phyloP scores from a whole-genome alignment of 2,888 invertebrate genomes.

The Aplocera efformata region DNA sequence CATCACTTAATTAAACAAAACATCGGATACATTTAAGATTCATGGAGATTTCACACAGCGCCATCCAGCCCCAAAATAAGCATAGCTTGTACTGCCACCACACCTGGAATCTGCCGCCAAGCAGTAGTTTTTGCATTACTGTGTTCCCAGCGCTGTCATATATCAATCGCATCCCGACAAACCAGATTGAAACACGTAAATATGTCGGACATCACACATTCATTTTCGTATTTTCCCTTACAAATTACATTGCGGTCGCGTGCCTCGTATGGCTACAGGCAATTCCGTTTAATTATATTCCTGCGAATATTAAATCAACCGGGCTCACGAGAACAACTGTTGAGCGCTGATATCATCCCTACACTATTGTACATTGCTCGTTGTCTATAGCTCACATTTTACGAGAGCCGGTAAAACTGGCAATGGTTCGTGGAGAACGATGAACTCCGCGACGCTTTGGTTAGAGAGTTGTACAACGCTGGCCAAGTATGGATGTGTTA shows the following conservation, averaged over 20 bases:
- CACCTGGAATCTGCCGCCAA: too few relatives aligned
- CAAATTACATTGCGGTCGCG: conserved; percentile 16
- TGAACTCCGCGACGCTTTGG: neutral
- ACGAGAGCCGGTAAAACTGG: conserved; percentile 1
- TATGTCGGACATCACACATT: neutral
- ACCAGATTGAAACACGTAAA: neutral
- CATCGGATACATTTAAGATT: too few relatives aligned
- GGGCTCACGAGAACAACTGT: conserved; percentile 17
- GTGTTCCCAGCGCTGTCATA: too few relatives aligned
- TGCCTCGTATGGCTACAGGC: conserved; percentile 9
- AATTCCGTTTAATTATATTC: conserved; percentile 27
- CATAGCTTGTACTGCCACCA: too few relatives aligned
- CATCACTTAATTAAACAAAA: too few relatives aligned
- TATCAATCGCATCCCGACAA: too few relatives aligned
- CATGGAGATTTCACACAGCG: too few relatives aligned
- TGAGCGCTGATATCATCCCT: conserved; percentile 7
- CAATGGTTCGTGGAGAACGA: neutral
- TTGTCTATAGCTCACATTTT: conserved; percentile 1
- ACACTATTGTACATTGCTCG: conserved; percentile 9
- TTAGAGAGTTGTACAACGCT: conserved; percentile 9
- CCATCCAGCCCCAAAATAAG: too few relatives aligned
- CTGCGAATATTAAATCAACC: conserved; percentile 24
- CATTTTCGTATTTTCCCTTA: conserved; percentile 1
- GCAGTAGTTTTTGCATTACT: too few relatives aligned
- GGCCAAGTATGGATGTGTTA: neutral